phyloP scores from a whole-genome alignment of 2,113 vertebrate genomes.

The Capricornis sumatraensis region DNA sequence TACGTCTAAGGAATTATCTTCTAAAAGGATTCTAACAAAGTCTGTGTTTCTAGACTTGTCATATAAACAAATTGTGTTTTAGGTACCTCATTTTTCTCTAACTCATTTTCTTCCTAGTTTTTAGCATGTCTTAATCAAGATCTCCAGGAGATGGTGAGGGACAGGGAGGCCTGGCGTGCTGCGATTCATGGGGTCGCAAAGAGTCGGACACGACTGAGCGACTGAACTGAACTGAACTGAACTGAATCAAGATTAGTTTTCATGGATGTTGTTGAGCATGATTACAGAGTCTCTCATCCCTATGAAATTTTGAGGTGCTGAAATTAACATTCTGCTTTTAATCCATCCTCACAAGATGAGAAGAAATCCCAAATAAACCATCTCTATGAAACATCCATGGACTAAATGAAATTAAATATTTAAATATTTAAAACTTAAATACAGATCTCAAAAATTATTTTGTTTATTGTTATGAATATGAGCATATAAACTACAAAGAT shows the following conservation, averaged over 20 bases:
- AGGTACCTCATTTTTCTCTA: background rate
- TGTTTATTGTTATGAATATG: background rate
- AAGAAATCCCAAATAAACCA: background rate
- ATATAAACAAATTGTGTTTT: conserved; percentile 1
- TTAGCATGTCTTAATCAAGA: background rate
- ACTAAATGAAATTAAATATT: background rate
- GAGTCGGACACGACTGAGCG: too few relatives aligned
- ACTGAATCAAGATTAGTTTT: background rate
- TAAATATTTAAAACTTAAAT: background rate
- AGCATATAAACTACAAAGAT: background rate
- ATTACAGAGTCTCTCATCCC: background rate
- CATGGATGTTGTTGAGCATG: background rate
- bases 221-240: too few relatives aligned
- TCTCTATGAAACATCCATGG: background rate
- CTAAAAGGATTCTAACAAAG: conserved; percentile 32
- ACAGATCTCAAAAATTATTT: background rate
- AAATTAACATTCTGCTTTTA: background rate
- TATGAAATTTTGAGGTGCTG: background rate
- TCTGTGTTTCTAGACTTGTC: background rate
- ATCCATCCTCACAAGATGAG: background rate
- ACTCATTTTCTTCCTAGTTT: background rate
- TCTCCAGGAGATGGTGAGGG: background rate
- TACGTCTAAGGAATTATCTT: conserved; percentile 4
- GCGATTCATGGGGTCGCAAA: too few relatives aligned
- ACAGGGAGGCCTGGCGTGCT: too few relatives aligned